Base-by-base conservation (phyloP, 2,797 vertebrate genomes). In the Rhynchonycteris naso region DNA sequence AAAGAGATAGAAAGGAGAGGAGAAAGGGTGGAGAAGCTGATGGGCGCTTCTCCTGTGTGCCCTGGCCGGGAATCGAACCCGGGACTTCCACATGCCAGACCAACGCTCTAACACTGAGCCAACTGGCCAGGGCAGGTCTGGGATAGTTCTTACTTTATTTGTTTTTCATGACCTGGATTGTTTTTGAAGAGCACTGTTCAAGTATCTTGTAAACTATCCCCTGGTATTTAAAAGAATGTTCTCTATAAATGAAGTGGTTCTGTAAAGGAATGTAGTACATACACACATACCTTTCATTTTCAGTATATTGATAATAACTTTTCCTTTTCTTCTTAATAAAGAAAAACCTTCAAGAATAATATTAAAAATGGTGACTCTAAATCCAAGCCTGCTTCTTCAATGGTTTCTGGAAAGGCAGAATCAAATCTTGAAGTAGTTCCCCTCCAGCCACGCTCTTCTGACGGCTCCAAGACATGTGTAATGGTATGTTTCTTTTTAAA, bases 331-430 rank as follows among this genome's bases (percentile, higher is more conserved):
- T 82, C 78, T 96, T 95, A 78, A 85, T 91, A 59, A 96, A 99
- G 99, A 97, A 99, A 99, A 99, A 99, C 99, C 65, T 98, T 98
- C 86, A 99, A 98, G 98, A 99, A 98, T 83, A 98, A 98, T 95
- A 99, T 98, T 97, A 99, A 98, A 98, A 97, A 96, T n/a, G 93
- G 84, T 84, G 98, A 98, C 90, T 97, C 94, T 94, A 98, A 96
- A 93, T 65, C 96, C 79, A 98, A 97, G 97, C 98, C 95, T 94
- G 90, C 91, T 87, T 91, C 94, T 65, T 88, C 98, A 90, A 96
- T 96, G 59, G 9, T 96, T 68, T 96, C 98, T 89, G 97, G 91
- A 85, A 97, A 98, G 89, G 65, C 28, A 35, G 98, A 98, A 74
- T 90, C 87, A 87, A 92, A 89, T 59, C 97, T 79, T 58, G 89